Evolutionary conservation across 2,888 invertebrate species (phyloP).

Genomic region (Junonia oenone): DNA sequence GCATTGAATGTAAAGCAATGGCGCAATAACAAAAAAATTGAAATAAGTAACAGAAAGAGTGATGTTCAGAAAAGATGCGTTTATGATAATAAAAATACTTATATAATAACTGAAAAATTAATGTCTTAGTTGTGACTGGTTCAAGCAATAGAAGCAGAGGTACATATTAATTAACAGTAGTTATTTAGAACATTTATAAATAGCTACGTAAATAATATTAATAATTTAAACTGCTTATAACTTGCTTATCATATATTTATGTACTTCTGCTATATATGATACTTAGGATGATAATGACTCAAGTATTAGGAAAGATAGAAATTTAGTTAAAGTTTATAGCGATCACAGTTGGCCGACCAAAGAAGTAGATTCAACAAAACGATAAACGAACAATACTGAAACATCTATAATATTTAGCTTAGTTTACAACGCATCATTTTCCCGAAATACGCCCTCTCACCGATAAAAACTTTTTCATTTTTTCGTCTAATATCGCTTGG

Average conservation of each 20-base stretch:
- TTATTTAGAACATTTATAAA: neutral
- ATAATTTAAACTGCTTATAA: neutral
- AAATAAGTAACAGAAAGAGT: neutral
- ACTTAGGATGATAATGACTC: constrained; percentile 24
- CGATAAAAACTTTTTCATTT: constrained; percentile 96
- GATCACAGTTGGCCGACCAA: constrained; percentile 62
- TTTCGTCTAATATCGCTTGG: constrained; percentile 93
- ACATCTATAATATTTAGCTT: constrained; percentile 66
- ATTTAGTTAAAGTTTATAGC: constrained; percentile 48
- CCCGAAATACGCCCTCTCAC: constrained; percentile 81
- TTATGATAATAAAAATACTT: constrained; percentile 2
- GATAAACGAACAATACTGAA: constrained; percentile 49
- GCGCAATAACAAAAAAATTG: no score
- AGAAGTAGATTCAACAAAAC: constrained; percentile 55
- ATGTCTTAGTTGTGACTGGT: constrained; percentile 37
- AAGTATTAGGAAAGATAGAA: constrained; percentile 33
- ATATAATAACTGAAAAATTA: neutral
- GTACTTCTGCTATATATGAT: constrained; percentile 29
- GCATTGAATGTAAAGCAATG: neutral
- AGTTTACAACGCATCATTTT: constrained; percentile 61
- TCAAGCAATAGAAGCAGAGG: constrained; percentile 56
- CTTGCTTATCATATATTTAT: constrained; percentile 8
- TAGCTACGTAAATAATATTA: no score
- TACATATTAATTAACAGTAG: constrained; percentile 32
- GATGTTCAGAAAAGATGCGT: constrained; percentile 17